Conservation (phyloP, 2,113 vertebrate species). For the Xerus inauris region DNA sequence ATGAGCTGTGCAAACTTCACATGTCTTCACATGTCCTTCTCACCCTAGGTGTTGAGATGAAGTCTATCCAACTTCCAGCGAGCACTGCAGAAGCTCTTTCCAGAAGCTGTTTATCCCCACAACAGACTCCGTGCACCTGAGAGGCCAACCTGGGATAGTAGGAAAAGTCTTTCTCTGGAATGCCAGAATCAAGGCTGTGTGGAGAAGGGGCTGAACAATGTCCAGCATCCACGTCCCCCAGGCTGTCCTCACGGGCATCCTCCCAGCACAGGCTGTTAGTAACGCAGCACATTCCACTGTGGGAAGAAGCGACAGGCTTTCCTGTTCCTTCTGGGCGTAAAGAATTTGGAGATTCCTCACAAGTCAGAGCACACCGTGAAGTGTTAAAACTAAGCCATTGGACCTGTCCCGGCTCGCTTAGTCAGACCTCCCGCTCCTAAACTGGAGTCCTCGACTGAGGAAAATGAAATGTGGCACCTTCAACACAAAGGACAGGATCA, state of each 20-base stretch:
- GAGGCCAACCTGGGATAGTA: not conserved
- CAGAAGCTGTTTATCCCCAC: no score
- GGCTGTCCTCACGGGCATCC: not conserved
- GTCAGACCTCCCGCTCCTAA: not conserved
- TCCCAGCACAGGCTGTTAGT: not conserved
- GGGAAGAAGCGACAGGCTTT: slow-evolving; percentile 3
- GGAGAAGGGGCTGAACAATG: not conserved
- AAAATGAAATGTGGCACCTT: slow-evolving; percentile 16
- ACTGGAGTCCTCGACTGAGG: not conserved
- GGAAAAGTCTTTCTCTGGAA: not conserved
- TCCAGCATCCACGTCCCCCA: not conserved
- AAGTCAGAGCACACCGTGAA: not conserved
- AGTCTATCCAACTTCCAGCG: rapidly evolving
- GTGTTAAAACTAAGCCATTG: not conserved
- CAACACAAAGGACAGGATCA: not conserved
- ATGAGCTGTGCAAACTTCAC: not conserved
- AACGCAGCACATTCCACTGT: not conserved
- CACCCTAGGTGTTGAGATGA: not conserved
- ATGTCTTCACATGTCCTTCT: not conserved
- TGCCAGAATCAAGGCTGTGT: not conserved
- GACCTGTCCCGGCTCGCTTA: not conserved
- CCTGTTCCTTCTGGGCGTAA: not conserved
- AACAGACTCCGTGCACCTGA: not conserved
- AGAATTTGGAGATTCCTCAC: slow-evolving; percentile 29
- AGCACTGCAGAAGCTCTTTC: not conserved